Evolutionary conservation across 2,113 vertebrate species (phyloP).

Genomic region (Mustelus asterias): DNA sequence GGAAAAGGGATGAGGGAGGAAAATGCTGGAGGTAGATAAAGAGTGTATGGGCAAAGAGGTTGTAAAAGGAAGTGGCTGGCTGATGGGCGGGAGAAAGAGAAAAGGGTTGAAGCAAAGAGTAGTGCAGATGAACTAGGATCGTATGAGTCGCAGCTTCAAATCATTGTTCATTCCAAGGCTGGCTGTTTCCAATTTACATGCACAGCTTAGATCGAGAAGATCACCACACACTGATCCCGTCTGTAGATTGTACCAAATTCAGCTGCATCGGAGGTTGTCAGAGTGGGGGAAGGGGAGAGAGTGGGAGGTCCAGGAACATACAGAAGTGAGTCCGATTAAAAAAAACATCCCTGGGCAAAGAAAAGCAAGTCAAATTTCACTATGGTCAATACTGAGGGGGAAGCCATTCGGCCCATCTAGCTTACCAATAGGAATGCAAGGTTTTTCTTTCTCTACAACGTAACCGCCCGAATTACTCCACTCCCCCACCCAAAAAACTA

Average conservation of each 20-base stretch:
- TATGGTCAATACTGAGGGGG: neutral
- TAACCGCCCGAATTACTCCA: neutral
- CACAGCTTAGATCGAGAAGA: neutral
- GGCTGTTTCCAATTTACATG: constrained; percentile 4
- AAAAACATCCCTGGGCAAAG: neutral
- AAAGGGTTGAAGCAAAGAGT: neutral
- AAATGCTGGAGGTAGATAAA: neutral
- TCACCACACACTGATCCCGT: neutral
- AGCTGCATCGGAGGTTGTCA: neutral
- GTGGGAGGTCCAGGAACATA: neutral
- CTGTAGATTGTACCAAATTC: neutral
- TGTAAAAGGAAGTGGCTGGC: neutral
- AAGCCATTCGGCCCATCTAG: neutral
- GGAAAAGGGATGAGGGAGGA: neutral
- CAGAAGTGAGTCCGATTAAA: neutral
- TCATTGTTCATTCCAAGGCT: neutral
- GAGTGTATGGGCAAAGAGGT: neutral
- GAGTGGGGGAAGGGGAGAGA: neutral
- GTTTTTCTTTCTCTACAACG: neutral
- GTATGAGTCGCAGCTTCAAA: neutral
- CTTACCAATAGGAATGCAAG: neutral
- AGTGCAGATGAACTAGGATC: neutral
- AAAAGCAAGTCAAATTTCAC: neutral
- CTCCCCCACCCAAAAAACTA: neutral
- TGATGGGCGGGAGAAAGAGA: neutral